Base-by-base conservation (phyloP, 2,888 invertebrate genomes). In the Unio pictorum region DNA sequence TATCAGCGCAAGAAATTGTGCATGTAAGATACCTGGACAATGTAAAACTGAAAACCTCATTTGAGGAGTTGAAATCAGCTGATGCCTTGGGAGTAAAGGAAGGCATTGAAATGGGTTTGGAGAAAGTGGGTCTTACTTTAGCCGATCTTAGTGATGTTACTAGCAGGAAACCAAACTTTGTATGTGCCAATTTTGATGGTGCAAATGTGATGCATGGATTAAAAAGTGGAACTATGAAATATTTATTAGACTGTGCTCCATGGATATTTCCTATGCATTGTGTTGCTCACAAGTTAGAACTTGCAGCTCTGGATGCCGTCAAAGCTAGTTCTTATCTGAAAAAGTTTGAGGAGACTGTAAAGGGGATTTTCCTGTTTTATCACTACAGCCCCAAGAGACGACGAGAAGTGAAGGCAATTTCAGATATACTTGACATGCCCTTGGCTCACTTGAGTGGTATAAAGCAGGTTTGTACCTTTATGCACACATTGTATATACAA, bases 101-200 rank as follows among this genome's bases (percentile, higher is more conserved):
- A 54, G 61, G 71, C 3, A 67, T 60, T 64, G 62, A 64, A 23
- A 55, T 20, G 30, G 69, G 55, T 26, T 57, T 69, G 7, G 26
- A 59, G 20, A 61, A 62, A 17, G 23, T 66, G 56, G 67, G 5
- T 28, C 61, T 28, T 45, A 60, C 23, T 30, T 65, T 64, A 18
- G 57, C 61, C 55, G 61, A 60, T 20, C n/a, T 70, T n/a, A 69
- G 59, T 57, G 57, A 70, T 28, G 54, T 62, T 26, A 28, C 30
- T 8, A 54, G 64, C 61, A 68, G 45, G 23, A 65, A 65, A 58
- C 67, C 67, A 7, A 59, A 67, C 26, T 34, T 67, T 45, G 30
- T 71, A 23, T 73, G 66, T 64, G 70, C 71, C 5, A 71, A 71
- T 58, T 73, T 73, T 68, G 73, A 71, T 68, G 71, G 73, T 30